phyloP scores from a whole-genome alignment of 2,113 vertebrate genomes.

The Saguinus midas region DNA sequence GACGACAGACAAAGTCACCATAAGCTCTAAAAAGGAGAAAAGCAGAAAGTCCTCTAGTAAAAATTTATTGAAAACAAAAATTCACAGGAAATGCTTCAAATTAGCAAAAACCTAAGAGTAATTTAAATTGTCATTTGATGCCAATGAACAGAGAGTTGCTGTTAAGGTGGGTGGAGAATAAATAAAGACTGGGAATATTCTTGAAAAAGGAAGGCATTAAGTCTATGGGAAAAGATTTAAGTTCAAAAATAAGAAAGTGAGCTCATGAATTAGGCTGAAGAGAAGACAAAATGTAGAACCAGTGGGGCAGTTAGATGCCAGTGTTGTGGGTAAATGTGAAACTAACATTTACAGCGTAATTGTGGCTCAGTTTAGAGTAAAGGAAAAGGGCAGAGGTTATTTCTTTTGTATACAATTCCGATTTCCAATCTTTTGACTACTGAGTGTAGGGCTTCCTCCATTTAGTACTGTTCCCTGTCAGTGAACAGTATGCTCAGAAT shows the following conservation, averaged over 20 bases:
- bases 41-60: background rate
- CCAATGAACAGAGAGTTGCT: background rate
- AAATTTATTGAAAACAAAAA: background rate
- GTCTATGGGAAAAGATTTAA: background rate
- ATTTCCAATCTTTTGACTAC: slow-evolving; percentile 34
- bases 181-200: background rate
- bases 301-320: background rate
- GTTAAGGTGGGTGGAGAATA: background rate
- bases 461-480: background rate
- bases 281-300: background rate
- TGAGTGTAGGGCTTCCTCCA: background rate
- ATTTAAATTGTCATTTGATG: background rate
- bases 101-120: background rate
- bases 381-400: slow-evolving; percentile 13
- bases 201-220: background rate
- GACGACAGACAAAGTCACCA: background rate
- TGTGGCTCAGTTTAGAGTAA: slow-evolving; percentile 27
- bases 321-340: background rate
- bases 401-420: slow-evolving; percentile 28
- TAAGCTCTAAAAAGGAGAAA: background rate
- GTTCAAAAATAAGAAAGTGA: background rate
- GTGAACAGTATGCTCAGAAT: slow-evolving; percentile 41
- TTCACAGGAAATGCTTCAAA: background rate
- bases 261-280: background rate
- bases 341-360: slow-evolving; percentile 12